phyloP scores from a whole-genome alignment of 2,113 vertebrate species.

The Ia io region DNA sequence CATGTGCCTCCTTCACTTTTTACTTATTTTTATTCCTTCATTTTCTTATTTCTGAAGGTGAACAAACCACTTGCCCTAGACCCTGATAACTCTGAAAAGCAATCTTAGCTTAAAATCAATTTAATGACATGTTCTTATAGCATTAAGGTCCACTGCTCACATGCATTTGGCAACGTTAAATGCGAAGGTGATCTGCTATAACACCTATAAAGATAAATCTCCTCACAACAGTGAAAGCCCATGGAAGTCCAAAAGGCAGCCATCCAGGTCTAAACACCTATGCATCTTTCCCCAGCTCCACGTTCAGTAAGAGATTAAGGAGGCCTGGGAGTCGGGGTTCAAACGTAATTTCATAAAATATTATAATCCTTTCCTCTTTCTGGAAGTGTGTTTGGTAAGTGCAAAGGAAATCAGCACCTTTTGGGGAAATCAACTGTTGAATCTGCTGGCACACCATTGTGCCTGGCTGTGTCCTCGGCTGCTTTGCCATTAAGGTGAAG shows the following conservation, averaged over 20 bases:
- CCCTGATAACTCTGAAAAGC: constrained; percentile 30
- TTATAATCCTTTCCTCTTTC: neutral
- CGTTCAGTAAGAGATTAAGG: neutral
- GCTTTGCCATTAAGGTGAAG: neutral
- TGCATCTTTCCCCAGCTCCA: neutral
- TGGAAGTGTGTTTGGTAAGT: neutral
- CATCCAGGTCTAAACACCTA: neutral
- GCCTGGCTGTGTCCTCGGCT: neutral
- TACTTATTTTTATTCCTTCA: constrained; percentile 9
- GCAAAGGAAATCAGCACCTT: neutral
- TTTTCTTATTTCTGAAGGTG: neutral
- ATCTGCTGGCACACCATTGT: neutral
- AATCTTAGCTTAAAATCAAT: constrained; percentile 50
- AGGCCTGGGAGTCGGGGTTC: neutral
- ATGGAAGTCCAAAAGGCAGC: neutral
- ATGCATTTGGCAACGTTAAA: constrained; percentile 34
- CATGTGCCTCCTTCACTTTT: neutral
- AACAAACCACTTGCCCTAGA: constrained; percentile 9
- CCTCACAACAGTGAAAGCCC: neutral
- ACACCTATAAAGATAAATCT: constrained; percentile 51
- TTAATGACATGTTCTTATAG: constrained; percentile 16
- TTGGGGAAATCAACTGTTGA: neutral
- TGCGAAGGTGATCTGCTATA: constrained; percentile 6
- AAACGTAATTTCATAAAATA: neutral
- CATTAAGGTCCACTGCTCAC: neutral